Percentiles rank a stretch among this genome's conserved stretches.
These are phyloP conservation scores for Steinernema khuongi DNA, from an alignment of 1,140 invertebrate species.

Conservation along the genomic window DNA sequence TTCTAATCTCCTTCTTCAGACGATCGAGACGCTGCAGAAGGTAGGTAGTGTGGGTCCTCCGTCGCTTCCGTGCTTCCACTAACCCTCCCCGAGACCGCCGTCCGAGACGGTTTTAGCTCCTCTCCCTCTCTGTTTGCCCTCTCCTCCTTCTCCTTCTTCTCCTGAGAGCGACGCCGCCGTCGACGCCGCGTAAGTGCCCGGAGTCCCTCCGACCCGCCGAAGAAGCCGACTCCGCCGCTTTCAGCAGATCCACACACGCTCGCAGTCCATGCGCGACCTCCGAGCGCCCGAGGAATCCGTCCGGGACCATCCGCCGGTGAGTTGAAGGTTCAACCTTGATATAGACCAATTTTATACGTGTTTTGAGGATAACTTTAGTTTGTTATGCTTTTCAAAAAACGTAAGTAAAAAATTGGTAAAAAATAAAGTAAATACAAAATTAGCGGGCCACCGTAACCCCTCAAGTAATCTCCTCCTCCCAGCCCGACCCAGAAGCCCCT, in stretches of 20 bases:
- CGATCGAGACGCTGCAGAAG: slow-evolving; percentile 52
- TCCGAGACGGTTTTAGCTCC: slow-evolving; percentile 19
- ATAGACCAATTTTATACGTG: no score
- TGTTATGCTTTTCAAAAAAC: no score
- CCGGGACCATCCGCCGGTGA: background rate
- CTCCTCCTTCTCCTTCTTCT: background rate
- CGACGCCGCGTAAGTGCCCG: slow-evolving; percentile 21
- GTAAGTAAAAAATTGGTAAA: no score
- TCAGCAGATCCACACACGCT: background rate
- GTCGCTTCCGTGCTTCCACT: background rate
- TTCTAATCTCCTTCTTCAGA: slow-evolving; percentile 38
- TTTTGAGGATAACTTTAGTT: no score
- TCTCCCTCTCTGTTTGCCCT: background rate
- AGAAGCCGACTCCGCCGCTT: background rate
- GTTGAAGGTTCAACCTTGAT: no score
- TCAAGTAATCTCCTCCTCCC: no score
- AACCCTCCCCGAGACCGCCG: slow-evolving; percentile 13
- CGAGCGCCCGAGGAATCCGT: background rate
- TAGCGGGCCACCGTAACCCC: no score
- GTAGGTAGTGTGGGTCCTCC: slow-evolving; percentile 37
- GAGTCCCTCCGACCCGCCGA: slow-evolving; percentile 2
- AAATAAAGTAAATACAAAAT: no score
- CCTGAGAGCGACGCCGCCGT: slow-evolving; percentile 15
- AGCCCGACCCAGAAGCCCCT: background rate
- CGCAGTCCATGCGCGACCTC: background rate